Conservation (phyloP, 2,888 invertebrate species). For the Rhynchonema sp. region DNA sequence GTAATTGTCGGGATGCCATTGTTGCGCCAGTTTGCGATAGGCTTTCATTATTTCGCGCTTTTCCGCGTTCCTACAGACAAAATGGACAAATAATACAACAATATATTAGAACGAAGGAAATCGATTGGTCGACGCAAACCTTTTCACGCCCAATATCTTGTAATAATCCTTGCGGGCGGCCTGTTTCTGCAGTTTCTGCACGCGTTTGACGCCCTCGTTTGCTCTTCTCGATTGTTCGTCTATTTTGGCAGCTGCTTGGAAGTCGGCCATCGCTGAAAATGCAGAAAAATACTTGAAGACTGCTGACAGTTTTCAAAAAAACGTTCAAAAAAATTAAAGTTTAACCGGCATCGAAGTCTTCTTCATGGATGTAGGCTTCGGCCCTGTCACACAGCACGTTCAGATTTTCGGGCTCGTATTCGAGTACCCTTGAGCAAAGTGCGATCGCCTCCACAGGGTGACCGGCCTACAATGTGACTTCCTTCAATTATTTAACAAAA, state of each 20-base stretch:
- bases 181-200: slow-evolving; percentile 76
- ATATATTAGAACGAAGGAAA: neutral
- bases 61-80: slow-evolving; percentile 52
- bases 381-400: slow-evolving; percentile 67
- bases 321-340: too few species aligned
- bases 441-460: slow-evolving; percentile 50
- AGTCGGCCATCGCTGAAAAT: slow-evolving; percentile 58
- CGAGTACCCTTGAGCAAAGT: slow-evolving; percentile 58
- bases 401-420: slow-evolving; percentile 47
- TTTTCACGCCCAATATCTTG: slow-evolving; percentile 76
- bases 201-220: slow-evolving; percentile 64
- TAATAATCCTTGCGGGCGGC: slow-evolving; percentile 86
- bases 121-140: slow-evolving; percentile 30
- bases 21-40: slow-evolving; percentile 83
- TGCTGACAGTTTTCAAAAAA: too few species aligned
- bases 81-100: too few species aligned
- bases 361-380: slow-evolving; percentile 68
- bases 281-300: too few species aligned
- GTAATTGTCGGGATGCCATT: slow-evolving; percentile 97
- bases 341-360: slow-evolving; percentile 68
- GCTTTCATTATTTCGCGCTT: slow-evolving; percentile 87
- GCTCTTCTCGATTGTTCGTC: slow-evolving; percentile 60
- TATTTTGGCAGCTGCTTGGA: slow-evolving; percentile 59
- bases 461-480: slow-evolving; percentile 40
- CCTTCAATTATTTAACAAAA: neutral